Percentiles rank a stretch among this genome's conserved stretches.
phyloP scores from a whole-genome alignment of 2,113 vertebrate genomes.

The Hydropotes inermis region DNA sequence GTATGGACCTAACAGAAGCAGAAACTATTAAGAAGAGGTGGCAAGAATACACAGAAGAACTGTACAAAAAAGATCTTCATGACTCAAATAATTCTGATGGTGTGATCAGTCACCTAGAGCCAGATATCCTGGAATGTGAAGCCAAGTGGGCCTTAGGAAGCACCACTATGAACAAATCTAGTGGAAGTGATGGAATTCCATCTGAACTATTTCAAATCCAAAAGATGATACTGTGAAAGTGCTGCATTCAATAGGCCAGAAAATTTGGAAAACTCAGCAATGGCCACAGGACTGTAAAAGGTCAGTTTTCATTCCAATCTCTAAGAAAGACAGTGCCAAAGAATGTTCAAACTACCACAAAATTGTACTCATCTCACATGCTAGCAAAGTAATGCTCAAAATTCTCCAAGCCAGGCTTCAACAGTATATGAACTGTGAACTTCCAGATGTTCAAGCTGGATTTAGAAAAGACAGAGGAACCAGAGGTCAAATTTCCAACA shows the following conservation, averaged over 20 bases:
- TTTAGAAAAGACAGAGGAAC: background rate
- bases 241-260: background rate
- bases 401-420: background rate
- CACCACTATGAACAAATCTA: background rate
- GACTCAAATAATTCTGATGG: background rate
- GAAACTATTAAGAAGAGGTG: background rate
- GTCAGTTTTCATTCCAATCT: background rate
- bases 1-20: background rate
- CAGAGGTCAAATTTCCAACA: background rate
- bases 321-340: background rate
- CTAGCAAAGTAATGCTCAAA: background rate
- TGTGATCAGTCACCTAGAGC: background rate
- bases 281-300: background rate
- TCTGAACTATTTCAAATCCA: background rate
- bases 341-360: background rate
- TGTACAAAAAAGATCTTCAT: background rate
- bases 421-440: fast-evolving
- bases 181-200: background rate
- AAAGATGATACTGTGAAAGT: background rate
- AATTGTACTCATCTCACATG: background rate
- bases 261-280: background rate
- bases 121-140: background rate
- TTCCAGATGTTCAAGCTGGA: background rate
- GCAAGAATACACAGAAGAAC: background rate
- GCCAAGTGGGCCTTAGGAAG: background rate